Conservation (phyloP, 2,113 vertebrate genomes). For the Syngnathus floridae region DNA sequence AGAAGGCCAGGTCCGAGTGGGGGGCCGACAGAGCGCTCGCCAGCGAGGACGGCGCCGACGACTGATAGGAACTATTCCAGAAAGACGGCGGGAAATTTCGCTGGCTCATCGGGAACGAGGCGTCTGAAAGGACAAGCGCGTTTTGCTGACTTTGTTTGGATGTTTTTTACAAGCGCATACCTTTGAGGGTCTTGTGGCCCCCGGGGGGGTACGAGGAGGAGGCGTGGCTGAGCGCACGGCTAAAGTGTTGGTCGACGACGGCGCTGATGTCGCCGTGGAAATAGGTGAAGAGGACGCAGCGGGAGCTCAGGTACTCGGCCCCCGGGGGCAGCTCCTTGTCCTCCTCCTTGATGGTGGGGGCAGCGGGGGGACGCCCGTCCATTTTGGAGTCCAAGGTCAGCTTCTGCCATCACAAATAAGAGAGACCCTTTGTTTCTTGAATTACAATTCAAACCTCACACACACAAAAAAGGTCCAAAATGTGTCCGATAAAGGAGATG, state of each 20-base stretch:
- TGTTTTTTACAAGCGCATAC: conserved; percentile 19
- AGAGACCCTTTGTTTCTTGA: not conserved
- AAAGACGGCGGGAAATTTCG: conserved; percentile 93
- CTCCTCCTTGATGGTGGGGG: conserved; percentile 87
- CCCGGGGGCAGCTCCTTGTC: conserved; percentile 92
- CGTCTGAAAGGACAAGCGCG: conserved; percentile 65
- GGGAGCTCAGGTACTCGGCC: conserved; percentile 91
- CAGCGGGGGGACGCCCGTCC: conserved; percentile 82
- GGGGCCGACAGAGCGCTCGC: conserved; percentile 73
- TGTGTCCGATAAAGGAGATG: too few relatives aligned
- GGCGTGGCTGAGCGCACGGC: conserved; percentile 88
- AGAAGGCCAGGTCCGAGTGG: conserved; percentile 86
- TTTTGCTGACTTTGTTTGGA: too few relatives aligned
- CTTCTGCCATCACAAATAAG: conserved; percentile 68
- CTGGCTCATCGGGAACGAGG: conserved; percentile 93
- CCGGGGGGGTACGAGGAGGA: conserved; percentile 65
- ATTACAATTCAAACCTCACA: too few relatives aligned
- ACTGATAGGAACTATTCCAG: conserved; percentile 96
- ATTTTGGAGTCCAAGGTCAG: conserved; percentile 94
- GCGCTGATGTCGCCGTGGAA: conserved; percentile 96
- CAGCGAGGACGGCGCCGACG: conserved; percentile 72
- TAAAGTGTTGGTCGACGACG: conserved; percentile 97
- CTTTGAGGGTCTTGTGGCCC: conserved; percentile 57
- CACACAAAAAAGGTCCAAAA: too few relatives aligned
- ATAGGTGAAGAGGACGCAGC: conserved; percentile 96